These are phyloP conservation scores for Neosilurus hyrtlii DNA, from an alignment of 2,797 vertebrate species.

Conservation along the genomic window DNA sequence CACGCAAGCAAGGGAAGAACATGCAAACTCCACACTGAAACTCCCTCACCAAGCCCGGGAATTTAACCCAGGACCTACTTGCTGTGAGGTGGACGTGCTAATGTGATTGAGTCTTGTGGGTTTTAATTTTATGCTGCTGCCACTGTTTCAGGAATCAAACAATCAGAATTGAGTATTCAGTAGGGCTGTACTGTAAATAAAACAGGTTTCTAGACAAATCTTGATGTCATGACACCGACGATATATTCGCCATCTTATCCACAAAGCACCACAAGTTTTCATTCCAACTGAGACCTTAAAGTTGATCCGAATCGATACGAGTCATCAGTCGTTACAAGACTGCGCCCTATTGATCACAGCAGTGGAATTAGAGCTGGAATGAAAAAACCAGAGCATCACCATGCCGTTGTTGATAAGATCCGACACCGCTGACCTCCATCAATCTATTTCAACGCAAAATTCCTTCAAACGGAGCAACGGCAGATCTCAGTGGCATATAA, in stretches of 20 bases:
- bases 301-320: not conserved
- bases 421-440: not conserved
- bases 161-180: not conserved
- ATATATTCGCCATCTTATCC: not conserved
- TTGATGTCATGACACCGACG: not conserved
- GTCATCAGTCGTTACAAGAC: not conserved
- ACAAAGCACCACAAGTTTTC: not conserved
- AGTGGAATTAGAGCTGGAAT: not conserved
- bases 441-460: constrained; percentile 32
- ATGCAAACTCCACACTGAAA: too few species aligned
- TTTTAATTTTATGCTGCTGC: too few species aligned
- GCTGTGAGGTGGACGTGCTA: too few species aligned
- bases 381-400: not conserved
- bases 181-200: not conserved
- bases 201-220: not conserved
- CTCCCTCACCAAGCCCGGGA: too few species aligned
- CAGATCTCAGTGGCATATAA: not conserved
- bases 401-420: not conserved
- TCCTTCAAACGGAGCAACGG: constrained; percentile 10
- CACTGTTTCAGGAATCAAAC: not conserved
- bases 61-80: too few species aligned
- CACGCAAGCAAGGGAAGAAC: too few species aligned
- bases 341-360: not conserved
- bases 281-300: not conserved
- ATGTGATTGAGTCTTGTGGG: too few species aligned